These are phyloP conservation scores for Drosophila novamexicana DNA, from an alignment of 1,140 invertebrate species.

Conservation along the genomic window DNA sequence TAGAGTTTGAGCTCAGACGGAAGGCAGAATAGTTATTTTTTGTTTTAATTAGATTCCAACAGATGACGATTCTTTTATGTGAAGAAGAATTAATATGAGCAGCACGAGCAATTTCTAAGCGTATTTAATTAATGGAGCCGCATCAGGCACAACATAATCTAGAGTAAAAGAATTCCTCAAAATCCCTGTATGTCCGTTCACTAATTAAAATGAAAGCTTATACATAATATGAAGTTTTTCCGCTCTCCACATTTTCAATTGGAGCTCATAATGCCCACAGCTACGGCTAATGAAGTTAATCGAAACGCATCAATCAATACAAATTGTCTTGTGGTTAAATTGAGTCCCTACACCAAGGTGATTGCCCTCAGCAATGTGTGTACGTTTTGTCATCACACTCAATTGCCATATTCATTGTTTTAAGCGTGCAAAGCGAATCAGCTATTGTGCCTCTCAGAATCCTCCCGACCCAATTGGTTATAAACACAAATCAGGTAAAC, in stretches of 20 bases:
- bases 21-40: too few species aligned
- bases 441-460: slow-evolving; percentile 34
- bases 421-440: slow-evolving; percentile 26
- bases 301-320: slow-evolving; percentile 5
- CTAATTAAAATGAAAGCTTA: too few species aligned
- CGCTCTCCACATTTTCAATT: not conserved
- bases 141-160: too few species aligned
- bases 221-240: too few species aligned
- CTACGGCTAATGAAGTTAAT: not conserved
- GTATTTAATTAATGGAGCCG: too few species aligned
- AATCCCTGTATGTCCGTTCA: too few species aligned
- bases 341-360: not conserved
- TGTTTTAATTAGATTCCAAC: too few species aligned
- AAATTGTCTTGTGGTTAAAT: slow-evolving; percentile 3
- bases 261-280: not conserved
- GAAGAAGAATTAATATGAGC: too few species aligned
- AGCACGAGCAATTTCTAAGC: too few species aligned
- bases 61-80: too few species aligned
- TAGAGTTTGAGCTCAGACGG: too few species aligned
- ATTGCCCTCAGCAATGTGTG: slow-evolving; percentile 54
- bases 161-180: too few species aligned
- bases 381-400: slow-evolving; percentile 51
- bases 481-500: not conserved
- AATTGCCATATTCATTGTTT: slow-evolving; percentile 60
- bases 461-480: not conserved